Evolutionary conservation across 2,113 vertebrate species (phyloP).

Genomic region (Hymenochirus boettgeri): DNA sequence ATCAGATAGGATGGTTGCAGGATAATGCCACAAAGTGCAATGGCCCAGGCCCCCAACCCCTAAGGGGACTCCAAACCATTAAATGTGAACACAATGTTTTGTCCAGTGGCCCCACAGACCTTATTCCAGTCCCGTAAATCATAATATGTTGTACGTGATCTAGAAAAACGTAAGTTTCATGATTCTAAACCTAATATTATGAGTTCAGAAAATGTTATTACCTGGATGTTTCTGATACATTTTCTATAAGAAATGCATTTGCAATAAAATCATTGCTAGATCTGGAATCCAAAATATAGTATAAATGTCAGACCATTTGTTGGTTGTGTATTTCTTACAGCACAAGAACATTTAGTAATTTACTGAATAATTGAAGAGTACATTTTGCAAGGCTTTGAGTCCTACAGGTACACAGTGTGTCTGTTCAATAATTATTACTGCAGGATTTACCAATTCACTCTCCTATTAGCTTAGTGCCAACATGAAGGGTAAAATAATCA

Average conservation of each 20-base stretch:
- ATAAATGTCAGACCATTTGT: background rate
- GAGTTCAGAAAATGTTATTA: background rate
- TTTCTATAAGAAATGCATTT: background rate
- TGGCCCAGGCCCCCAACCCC: too few relatives aligned
- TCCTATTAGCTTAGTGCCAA: background rate
- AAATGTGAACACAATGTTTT: too few relatives aligned
- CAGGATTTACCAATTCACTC: background rate
- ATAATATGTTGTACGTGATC: too few relatives aligned
- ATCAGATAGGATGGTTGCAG: too few relatives aligned
- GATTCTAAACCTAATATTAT: background rate
- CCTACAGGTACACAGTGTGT: conserved; percentile 11
- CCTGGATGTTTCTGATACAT: background rate
- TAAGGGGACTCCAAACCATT: too few relatives aligned
- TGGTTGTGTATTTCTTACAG: background rate
- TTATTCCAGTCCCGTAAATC: too few relatives aligned
- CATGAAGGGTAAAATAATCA: conserved; percentile 1
- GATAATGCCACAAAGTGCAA: too few relatives aligned
- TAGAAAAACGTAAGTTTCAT: too few relatives aligned
- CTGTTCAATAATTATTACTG: background rate
- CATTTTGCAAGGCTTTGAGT: conserved; percentile 5
- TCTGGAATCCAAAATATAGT: background rate
- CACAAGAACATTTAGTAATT: conserved; percentile 21
- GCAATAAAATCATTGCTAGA: background rate
- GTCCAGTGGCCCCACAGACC: too few relatives aligned
- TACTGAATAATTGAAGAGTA: conserved; percentile 3